phyloP scores from a whole-genome alignment of 2,888 invertebrate genomes.

The Megastigmus dorsalis region DNA sequence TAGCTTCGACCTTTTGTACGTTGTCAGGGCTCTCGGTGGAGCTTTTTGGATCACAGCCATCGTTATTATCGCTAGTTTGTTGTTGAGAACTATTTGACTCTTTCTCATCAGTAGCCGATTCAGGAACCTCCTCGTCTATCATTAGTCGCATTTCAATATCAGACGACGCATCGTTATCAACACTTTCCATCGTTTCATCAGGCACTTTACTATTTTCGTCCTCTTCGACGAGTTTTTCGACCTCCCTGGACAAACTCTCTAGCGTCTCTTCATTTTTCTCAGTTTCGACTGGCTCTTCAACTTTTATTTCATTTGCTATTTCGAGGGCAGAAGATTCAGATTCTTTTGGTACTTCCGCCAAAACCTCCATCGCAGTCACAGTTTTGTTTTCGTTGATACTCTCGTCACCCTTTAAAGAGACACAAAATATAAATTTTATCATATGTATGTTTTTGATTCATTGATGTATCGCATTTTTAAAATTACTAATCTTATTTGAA shows the following conservation, averaged over 20 bases:
- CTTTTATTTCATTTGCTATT: slow-evolving; percentile 22
- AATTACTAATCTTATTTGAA: neutral
- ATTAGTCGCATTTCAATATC: slow-evolving; percentile 46
- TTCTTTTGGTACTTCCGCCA: neutral
- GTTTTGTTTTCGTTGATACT: slow-evolving; percentile 3
- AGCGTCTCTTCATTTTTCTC: slow-evolving; percentile 63
- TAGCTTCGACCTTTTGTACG: slow-evolving; percentile 26
- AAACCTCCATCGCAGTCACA: slow-evolving; percentile 1
- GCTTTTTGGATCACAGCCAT: slow-evolving; percentile 53
- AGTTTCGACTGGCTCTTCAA: neutral
- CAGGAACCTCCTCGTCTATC: slow-evolving; percentile 44
- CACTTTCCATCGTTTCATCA: neutral
- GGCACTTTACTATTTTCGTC: slow-evolving; percentile 37
- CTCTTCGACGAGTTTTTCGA: slow-evolving; percentile 66
- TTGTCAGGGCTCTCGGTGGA: slow-evolving; percentile 5
- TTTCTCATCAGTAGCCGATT: neutral
- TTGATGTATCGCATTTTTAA: neutral
- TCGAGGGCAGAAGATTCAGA: neutral
- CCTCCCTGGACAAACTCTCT: slow-evolving; percentile 69
- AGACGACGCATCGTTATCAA: slow-evolving; percentile 33
- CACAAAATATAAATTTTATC: no score
- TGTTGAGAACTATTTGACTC: neutral
- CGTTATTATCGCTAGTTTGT: slow-evolving; percentile 29
- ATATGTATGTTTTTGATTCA: no score
- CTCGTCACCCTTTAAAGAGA: slow-evolving; percentile 6